Evolutionary conservation across 2,888 invertebrate species (phyloP), one percentile per base, ranked within the genome.

Genomic region (Idaea aversata): DNA sequence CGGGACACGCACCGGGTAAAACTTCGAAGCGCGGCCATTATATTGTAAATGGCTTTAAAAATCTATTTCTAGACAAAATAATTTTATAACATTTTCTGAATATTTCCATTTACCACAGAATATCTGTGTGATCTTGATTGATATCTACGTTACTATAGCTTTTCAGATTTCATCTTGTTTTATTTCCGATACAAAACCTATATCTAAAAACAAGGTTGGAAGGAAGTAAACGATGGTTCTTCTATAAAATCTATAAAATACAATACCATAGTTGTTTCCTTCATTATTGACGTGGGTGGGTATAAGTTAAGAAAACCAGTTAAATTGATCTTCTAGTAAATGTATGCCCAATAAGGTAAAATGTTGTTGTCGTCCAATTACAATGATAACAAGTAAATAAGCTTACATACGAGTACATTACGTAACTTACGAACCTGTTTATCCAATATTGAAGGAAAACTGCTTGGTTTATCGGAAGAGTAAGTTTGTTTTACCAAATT

Each of bases 331-430:
- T 47, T 4, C 7, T 47, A 47, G 47, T 47, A 47, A 47, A 47
- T 47, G 47, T 10, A 3, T 47, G 47, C 47, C 47, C 47, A 47
- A 6, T 47, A 47, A 6, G 47, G 47, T 47, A 47, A 47, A 47
- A 47, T 47, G 2, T 47, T 47, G 47, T 47, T 47, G 47, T 10
- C 36, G 36, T 36, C 25, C 25, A 25, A 36, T 47, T 5, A 10
- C 15, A 58, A 58, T 58, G 58, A 58, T 58, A 58, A 58, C 16
- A 58, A 16, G 58, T 58, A 58, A 58, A 58, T 58, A 47, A 7
- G 47, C 47, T 47, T 47, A 6, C 7, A 58, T 7, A 57, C 10
- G 7, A 57, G 3, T 15, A 15, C 57, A 5, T 59, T 59, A 59
- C 59, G 59, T 34, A 59, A 59, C 59, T 15, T 13, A 25, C 13